These are phyloP conservation scores for Ispidina lecontei DNA, from an alignment of 2,797 vertebrate species.

Conservation along the genomic window DNA sequence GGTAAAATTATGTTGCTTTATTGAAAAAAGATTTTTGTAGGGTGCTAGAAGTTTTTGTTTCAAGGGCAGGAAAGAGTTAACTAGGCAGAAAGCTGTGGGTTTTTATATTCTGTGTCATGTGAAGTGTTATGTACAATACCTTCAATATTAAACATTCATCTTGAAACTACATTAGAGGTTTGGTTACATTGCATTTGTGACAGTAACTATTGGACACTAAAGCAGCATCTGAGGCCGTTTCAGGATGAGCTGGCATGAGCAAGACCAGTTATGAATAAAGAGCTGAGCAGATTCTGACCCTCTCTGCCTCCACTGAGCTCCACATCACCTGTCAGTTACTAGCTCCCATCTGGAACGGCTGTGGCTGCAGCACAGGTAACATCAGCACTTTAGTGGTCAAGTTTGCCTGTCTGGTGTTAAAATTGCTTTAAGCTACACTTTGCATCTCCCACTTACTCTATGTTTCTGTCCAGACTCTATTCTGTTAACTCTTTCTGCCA, in stretches of 20 bases:
- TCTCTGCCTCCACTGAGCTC: not conserved
- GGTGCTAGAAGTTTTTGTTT: not conserved
- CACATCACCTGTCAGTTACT: not conserved
- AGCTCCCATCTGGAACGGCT: accelerated
- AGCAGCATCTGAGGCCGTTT: not conserved
- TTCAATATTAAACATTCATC: not conserved
- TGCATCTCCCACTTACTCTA: not conserved
- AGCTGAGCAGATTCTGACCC: not conserved
- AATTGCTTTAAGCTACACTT: not conserved
- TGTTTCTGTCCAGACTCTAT: accelerated
- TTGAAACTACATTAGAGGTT: not conserved
- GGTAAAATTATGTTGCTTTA: not conserved
- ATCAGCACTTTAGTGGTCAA: not conserved
- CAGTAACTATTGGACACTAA: not conserved
- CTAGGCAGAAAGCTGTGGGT: not conserved
- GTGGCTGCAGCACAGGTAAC: not conserved
- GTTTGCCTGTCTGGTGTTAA: not conserved
- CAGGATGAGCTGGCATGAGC: not conserved
- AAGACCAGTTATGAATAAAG: not conserved
- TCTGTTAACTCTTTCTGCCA: not conserved
- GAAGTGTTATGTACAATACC: not conserved
- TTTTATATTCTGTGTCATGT: not conserved
- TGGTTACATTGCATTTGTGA: not conserved
- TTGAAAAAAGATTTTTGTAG: not conserved
- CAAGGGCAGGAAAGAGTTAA: not conserved